Base-by-base conservation (phyloP, 2,797 vertebrate genomes). In the Cottoperca gobio region DNA sequence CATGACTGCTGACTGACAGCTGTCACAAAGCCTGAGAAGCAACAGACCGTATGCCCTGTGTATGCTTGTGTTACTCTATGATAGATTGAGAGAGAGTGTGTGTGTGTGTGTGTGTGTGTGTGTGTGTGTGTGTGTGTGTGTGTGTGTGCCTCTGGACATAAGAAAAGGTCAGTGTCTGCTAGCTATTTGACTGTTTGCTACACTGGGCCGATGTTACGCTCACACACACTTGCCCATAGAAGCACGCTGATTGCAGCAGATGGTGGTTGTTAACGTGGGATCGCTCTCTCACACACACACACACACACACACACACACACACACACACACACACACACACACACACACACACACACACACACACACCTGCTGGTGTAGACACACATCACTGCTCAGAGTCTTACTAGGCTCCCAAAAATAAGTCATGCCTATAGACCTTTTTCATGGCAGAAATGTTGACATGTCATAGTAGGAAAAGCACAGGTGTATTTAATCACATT, bases 141-240 rank as follows among this genome's bases (percentile, higher is more conserved):
- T 48, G 62, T 67, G 37, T 48, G 31, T 6, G 48, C 81, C 71
- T 83, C 42, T 2, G 42, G 90, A 89, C 80, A 77, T 52, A 71
- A 63, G 73, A 87, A 94, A 94, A 91, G 91, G 91, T 94, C 91
- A 92, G 73, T 84, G 75, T 88, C 90, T 84, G 72, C 61, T 39
- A 66, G 85, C 57, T 81, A 9, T 81, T 73, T 81, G 79, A 73
- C 69, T 87, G 76, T 82, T 80, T 67, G 82, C 72, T 82, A 66
- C 65, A 73, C 69, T 79, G 60, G 71, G 43, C 71, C 28, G 12
- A 83, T 55, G 49, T 67, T 60, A 46, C 28, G 65, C n/a, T n/a
- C 50, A 76, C 78, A 70, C 52, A 60, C 16, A 58, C 24, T 37
- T 28, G 19, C 31, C 19, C 21, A 58, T 28, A 83, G 61, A 82